These are phyloP conservation scores for Microcebus murinus DNA, from an alignment of 2,113 vertebrate species.

Conservation along the genomic window DNA sequence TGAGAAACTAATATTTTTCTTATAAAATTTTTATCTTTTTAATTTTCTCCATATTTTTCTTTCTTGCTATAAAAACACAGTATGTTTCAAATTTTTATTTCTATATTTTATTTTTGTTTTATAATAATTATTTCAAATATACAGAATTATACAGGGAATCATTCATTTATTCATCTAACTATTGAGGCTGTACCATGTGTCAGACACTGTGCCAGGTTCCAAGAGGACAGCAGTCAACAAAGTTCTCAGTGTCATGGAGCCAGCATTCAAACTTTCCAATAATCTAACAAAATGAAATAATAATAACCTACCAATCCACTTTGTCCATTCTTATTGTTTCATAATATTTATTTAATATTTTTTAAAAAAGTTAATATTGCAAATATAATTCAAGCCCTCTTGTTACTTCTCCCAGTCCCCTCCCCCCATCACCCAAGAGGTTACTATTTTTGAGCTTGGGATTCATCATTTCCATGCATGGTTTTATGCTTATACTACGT, in stretches of 20 bases:
- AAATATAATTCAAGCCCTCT: background rate
- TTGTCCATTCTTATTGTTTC: background rate
- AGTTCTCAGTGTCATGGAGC: background rate
- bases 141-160: background rate
- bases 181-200: background rate
- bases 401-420: slow-evolving; percentile 12
- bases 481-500: background rate
- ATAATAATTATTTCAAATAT: background rate
- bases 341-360: background rate
- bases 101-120: slow-evolving; percentile 13
- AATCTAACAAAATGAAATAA: background rate
- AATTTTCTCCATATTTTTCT: background rate
- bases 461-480: slow-evolving; percentile 61
- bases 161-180: background rate
- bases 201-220: background rate
- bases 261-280: background rate
- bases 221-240: background rate
- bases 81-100: background rate
- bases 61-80: background rate
- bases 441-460: background rate
- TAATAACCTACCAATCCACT: background rate
- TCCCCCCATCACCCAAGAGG: background rate
- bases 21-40: background rate
- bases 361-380: background rate
- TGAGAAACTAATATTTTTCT: background rate